Evolutionary conservation across 2,797 vertebrate species (phyloP).

Genomic region (Epinephelus awoara): DNA sequence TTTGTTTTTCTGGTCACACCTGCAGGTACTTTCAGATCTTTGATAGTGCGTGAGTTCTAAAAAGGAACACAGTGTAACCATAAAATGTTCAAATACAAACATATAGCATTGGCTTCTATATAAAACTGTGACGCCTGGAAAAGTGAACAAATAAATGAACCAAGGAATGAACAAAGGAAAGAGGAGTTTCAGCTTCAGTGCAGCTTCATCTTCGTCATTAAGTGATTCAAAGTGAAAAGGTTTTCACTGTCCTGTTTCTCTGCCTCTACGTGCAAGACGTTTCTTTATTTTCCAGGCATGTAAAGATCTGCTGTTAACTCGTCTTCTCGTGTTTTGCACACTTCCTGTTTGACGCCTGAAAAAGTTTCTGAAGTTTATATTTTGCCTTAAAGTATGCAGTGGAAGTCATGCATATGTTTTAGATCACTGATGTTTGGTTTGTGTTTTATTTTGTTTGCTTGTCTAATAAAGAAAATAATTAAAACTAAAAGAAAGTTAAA

Average conservation of each 20-base stretch:
- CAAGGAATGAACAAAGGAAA: not conserved
- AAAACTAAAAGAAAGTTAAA: conserved; percentile 15
- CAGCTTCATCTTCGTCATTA: not conserved
- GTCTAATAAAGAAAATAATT: conserved; percentile 63
- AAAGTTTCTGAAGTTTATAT: conserved; percentile 18
- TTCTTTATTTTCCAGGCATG: not conserved
- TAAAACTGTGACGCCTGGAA: conserved; percentile 8
- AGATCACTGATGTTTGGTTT: conserved; percentile 58
- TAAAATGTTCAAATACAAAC: not conserved
- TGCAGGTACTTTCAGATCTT: not conserved
- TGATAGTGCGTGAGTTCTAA: not conserved
- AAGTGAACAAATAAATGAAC: not conserved
- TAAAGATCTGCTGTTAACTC: conserved; percentile 6
- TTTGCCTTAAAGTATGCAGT: conserved; percentile 71
- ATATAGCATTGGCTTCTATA: not conserved
- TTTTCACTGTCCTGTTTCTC: not conserved
- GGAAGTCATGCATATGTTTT: conserved; percentile 43
- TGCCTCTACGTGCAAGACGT: not conserved
- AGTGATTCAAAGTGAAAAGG: not conserved
- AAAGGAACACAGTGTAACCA: no score
- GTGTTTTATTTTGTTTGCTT: conserved; percentile 58
- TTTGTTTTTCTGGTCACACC: not conserved
- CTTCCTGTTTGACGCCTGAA: conserved; percentile 22
- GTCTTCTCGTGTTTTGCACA: not conserved
- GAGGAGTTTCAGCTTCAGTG: no score